Conservation (phyloP, 2,113 vertebrate genomes). For the Apteryx mantelli region DNA sequence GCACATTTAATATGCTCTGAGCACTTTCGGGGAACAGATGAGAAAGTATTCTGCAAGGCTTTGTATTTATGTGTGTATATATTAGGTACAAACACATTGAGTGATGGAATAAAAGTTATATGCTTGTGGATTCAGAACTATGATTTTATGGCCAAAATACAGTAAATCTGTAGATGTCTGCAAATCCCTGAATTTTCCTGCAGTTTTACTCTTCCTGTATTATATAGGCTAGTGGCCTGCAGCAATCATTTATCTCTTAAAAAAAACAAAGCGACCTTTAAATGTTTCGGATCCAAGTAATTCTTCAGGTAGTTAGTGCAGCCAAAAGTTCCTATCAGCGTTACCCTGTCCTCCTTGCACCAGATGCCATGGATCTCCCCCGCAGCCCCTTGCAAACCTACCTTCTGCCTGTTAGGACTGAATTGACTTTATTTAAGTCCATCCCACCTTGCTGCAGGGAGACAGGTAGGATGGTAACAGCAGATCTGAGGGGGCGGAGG, state of each 20-base stretch:
- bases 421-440: not conserved
- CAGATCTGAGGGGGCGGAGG: not conserved
- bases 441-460: not conserved
- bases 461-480: not conserved
- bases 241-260: not conserved
- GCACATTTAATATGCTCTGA: not conserved
- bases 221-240: not conserved
- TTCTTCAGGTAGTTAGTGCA: not conserved
- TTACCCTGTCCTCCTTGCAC: not conserved
- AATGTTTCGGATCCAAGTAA: not conserved
- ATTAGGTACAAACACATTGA: not conserved
- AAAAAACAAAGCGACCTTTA: not conserved
- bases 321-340: fast-evolving
- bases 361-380: not conserved
- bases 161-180: not conserved
- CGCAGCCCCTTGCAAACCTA: fast-evolving
- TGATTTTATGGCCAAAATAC: not conserved
- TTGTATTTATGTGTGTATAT: not conserved
- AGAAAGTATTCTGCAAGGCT: not conserved
- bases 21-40: not conserved
- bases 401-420: not conserved
- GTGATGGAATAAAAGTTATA: not conserved
- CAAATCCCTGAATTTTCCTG: not conserved
- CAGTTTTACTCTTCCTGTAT: not conserved
- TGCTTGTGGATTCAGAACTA: not conserved